These are phyloP conservation scores for Cataglyphis rosenhaueri DNA, from an alignment of 2,888 invertebrate species.

Conservation along the genomic window DNA sequence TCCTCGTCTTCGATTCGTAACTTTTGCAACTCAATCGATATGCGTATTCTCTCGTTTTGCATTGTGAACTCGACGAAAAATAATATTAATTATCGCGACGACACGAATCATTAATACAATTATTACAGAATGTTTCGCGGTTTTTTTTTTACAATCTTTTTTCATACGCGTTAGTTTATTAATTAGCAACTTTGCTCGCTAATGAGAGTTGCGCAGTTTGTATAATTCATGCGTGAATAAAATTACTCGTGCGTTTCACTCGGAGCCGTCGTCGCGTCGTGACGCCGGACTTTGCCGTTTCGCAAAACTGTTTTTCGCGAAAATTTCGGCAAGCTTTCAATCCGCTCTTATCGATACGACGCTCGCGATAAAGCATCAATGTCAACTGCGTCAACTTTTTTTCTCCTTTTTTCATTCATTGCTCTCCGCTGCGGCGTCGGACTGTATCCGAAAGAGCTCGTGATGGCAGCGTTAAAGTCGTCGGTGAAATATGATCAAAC, in stretches of 20 bases:
- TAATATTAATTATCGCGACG: conserved; percentile 11
- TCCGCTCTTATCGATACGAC: conserved; percentile 21
- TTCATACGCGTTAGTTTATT: neutral
- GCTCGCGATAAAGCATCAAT: neutral
- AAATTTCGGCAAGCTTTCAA: conserved; percentile 13
- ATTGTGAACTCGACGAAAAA: neutral
- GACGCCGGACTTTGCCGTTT: neutral
- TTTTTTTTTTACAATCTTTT: neutral
- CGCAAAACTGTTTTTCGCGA: neutral
- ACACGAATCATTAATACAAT: neutral
- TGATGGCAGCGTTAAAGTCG: conserved; percentile 50
- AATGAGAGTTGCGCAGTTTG: neutral
- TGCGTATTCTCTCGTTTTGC: neutral
- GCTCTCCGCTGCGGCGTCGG: neutral
- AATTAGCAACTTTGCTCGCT: neutral
- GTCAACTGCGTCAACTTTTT: neutral
- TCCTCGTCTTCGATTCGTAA: neutral
- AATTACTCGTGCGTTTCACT: neutral
- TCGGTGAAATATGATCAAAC: conserved; percentile 53
- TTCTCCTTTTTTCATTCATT: neutral
- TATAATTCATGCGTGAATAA: conserved; percentile 11
- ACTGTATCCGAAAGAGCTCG: conserved; percentile 3
- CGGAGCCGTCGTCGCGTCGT: neutral
- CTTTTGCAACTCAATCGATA: neutral
- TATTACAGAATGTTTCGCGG: neutral